Evolutionary conservation across 2,888 invertebrate genomes (phyloP).

Genomic region (Mesorhabditis belari): DNA sequence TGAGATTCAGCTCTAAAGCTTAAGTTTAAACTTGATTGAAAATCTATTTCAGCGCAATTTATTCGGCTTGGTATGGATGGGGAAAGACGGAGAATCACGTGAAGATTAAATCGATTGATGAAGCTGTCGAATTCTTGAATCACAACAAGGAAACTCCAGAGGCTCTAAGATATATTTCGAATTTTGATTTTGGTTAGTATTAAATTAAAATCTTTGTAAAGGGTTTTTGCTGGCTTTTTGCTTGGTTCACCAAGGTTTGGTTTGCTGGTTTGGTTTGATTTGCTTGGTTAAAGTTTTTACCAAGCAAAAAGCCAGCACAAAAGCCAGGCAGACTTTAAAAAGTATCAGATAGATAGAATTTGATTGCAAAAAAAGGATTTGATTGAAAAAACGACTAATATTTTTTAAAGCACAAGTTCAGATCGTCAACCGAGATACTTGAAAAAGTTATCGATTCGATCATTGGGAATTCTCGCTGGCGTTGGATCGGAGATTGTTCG

Average conservation of each 20-base stretch:
- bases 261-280: no score
- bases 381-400: no score
- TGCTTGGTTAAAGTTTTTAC: no score
- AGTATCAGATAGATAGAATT: no score
- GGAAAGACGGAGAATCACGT: constrained; percentile 11
- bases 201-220: not conserved
- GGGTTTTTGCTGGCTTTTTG: not conserved
- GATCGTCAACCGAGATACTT: not conserved
- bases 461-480: not conserved
- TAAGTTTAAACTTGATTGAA: not conserved
- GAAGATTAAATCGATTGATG: constrained; percentile 20
- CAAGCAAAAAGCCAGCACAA: no score
- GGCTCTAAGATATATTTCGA: constrained; percentile 21
- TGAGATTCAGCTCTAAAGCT: no score
- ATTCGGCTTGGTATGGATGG: constrained; percentile 18
- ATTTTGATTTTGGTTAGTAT: constrained; percentile 14
- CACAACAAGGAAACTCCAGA: constrained; percentile 18
- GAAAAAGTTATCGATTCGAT: not conserved
- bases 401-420: no score
- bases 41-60: constrained; percentile 16
- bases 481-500: not conserved
- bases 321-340: no score
- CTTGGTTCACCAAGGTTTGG: no score
- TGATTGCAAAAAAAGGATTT: no score
- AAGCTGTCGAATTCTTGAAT: constrained; percentile 28